Percentiles rank a stretch among this genome's conserved stretches.
Conservation (phyloP, 2,797 vertebrate species). For the Neosalanx taihuensis region DNA sequence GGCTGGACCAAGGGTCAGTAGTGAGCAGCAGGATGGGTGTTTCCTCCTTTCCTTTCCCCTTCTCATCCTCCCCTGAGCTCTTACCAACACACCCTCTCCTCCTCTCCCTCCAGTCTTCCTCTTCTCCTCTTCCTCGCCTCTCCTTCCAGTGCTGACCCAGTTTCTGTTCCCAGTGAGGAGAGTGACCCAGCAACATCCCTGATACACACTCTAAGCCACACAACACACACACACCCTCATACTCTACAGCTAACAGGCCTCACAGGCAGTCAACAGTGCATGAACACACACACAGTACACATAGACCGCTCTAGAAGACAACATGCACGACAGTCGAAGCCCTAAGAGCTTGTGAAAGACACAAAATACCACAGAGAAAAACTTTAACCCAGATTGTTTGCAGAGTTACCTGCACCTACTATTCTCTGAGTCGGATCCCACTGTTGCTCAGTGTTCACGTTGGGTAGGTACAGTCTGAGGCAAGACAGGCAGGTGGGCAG, state of each 20-base stretch:
- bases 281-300: background rate
- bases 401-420: no score
- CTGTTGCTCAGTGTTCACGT: no score
- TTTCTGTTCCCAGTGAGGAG: constrained; percentile 54
- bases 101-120: constrained; percentile 9
- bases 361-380: background rate
- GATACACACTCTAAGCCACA: constrained; percentile 46
- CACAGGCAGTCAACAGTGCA: background rate
- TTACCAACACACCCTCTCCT: constrained; percentile 5
- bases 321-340: background rate
- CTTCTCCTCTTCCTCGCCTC: constrained; percentile 23
- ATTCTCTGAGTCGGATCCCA: no score
- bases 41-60: background rate
- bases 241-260: constrained; percentile 5
- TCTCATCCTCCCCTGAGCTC: background rate
- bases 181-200: constrained; percentile 51
- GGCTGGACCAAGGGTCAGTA: background rate
- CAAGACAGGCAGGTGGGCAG: no score
- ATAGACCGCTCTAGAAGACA: background rate
- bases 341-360: background rate
- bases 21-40: background rate
- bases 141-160: constrained; percentile 51
- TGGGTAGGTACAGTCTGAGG: no score
- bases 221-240: constrained; percentile 18
- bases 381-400: no score